Evolutionary conservation across 2,797 vertebrate genomes (phyloP).

Genomic region (Erethizon dorsatum): DNA sequence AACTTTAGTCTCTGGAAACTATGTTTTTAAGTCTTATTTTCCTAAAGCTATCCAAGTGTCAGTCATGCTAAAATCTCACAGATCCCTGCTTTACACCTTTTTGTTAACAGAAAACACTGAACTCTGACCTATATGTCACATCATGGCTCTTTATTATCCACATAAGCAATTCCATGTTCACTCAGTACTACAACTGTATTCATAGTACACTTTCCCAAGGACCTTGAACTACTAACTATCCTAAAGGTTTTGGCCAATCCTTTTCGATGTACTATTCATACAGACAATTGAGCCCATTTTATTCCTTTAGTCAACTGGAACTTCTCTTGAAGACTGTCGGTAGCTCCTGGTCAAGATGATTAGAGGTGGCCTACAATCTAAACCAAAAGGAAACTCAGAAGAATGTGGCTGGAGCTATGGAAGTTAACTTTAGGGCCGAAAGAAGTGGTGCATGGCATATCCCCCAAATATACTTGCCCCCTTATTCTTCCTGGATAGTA

Average conservation of each 20-base stretch:
- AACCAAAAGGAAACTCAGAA: not conserved
- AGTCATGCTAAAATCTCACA: not conserved
- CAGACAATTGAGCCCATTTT: not conserved
- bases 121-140: not conserved
- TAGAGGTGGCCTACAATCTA: not conserved
- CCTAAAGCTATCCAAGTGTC: not conserved
- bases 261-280: not conserved
- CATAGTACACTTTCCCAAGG: not conserved
- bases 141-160: not conserved
- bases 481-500: not conserved
- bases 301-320: not conserved
- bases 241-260: not conserved
- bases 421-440: conserved; percentile 4
- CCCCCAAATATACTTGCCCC: not conserved
- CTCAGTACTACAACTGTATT: not conserved
- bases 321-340: not conserved
- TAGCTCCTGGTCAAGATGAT: not conserved
- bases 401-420: not conserved
- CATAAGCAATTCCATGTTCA: not conserved
- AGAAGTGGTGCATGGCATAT: not conserved
- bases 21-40: conserved; percentile 23
- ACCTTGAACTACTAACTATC: not conserved
- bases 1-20: not conserved
- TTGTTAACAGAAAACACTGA: not conserved
- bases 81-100: not conserved